Conservation (phyloP, 1,140 invertebrate species). For the Archegozetes longisetosus region DNA sequence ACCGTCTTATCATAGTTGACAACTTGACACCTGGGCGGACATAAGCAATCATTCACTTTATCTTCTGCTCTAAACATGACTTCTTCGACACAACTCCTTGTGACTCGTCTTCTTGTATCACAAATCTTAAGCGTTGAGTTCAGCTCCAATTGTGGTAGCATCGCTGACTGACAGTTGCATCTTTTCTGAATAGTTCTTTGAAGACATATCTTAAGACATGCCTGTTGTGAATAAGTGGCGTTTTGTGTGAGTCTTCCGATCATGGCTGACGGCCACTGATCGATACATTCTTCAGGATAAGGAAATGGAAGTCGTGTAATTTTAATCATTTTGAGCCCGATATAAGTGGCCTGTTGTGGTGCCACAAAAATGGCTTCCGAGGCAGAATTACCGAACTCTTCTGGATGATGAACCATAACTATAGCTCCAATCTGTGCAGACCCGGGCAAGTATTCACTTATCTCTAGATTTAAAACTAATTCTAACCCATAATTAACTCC, state of each 20-base stretch:
- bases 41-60: slow-evolving; percentile 15
- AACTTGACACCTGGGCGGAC: slow-evolving; percentile 19
- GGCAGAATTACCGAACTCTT: slow-evolving; percentile 14
- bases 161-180: slow-evolving; percentile 18
- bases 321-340: slow-evolving; percentile 20
- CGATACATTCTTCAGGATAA: slow-evolving; percentile 19
- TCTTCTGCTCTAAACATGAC: slow-evolving; percentile 19
- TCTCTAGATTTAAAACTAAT: slow-evolving; percentile 19
- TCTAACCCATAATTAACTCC: slow-evolving; percentile 19
- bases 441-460: slow-evolving; percentile 17
- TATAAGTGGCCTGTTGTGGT: slow-evolving; percentile 17
- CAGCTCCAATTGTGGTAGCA: slow-evolving; percentile 15
- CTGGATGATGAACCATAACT: slow-evolving; percentile 18
- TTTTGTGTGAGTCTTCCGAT: slow-evolving; percentile 14
- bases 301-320: slow-evolving; percentile 19
- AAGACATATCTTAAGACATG: slow-evolving; percentile 19
- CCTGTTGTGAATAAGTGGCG: slow-evolving; percentile 18
- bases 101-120: slow-evolving; percentile 14
- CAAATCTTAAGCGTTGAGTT: slow-evolving; percentile 17
- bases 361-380: slow-evolving; percentile 16
- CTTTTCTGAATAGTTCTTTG: slow-evolving; percentile 18
- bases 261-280: slow-evolving; percentile 16
- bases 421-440: slow-evolving; percentile 18
- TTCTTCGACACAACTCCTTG: slow-evolving; percentile 18
- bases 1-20: slow-evolving; percentile 20